Evolutionary conservation across 2,113 vertebrate genomes (phyloP).

Genomic region (Carettochelys insculpta): DNA sequence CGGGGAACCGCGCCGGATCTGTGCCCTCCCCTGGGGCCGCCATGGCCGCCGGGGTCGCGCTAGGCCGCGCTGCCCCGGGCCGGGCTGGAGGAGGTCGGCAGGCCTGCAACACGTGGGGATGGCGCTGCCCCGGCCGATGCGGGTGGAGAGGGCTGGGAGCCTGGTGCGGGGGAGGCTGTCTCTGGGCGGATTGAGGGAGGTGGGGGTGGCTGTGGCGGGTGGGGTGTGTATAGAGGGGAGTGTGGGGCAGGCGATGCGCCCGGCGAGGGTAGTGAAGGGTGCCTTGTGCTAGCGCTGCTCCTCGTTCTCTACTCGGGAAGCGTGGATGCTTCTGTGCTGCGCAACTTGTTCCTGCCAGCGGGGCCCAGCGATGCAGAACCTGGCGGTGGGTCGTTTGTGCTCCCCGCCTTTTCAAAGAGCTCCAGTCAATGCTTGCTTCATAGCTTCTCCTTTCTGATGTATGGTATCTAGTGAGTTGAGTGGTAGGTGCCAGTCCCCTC

Average conservation of each 20-base stretch:
- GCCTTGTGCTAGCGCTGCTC: conserved; percentile 25
- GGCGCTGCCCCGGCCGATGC: neutral
- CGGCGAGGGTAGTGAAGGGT: neutral
- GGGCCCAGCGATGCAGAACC: conserved; percentile 31
- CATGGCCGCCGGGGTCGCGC: neutral
- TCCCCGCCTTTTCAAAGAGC: neutral
- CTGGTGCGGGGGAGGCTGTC: neutral
- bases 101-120: neutral
- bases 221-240: neutral
- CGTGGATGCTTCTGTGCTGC: neutral
- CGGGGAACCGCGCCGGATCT: neutral
- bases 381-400: neutral
- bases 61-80: neutral
- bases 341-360: conserved; percentile 44
- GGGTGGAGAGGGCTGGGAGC: neutral
- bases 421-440: neutral
- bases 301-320: neutral
- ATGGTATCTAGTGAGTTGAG: neutral
- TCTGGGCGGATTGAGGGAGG: neutral
- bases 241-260: neutral
- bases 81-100: neutral
- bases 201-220: neutral
- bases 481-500: neutral
- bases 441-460: neutral
- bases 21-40: neutral